These are phyloP conservation scores for Rhabdomys dilectus DNA, from an alignment of 2,113 vertebrate genomes.

Conservation along the genomic window DNA sequence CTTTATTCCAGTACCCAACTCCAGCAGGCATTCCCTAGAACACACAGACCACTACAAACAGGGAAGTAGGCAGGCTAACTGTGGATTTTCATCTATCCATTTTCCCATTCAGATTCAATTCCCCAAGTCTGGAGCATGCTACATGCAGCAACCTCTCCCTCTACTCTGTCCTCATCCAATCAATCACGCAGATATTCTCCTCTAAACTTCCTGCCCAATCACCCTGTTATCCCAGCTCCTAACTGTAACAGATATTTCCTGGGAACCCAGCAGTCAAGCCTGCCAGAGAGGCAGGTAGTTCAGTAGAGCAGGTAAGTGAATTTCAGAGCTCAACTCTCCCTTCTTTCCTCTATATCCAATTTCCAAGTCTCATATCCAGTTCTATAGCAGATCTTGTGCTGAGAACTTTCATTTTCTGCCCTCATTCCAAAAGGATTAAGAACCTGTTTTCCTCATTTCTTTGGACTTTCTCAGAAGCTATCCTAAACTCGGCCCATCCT, in stretches of 20 bases:
- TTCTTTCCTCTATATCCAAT: not conserved
- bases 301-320: not conserved
- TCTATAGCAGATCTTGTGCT: not conserved
- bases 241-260: not conserved
- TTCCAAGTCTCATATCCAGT: not conserved
- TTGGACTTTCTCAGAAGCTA: not conserved
- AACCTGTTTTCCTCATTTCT: not conserved
- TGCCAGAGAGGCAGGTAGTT: not conserved
- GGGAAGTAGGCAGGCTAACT: not conserved
- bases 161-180: not conserved
- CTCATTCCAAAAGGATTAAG: not conserved
- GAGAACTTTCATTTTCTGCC: not conserved
- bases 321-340: not conserved
- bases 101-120: not conserved
- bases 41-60: not conserved
- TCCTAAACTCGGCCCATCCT: not conserved
- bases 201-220: not conserved
- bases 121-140: not conserved
- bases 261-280: not conserved
- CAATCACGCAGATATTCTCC: not conserved
- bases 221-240: not conserved
- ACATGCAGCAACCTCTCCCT: not conserved
- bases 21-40: not conserved
- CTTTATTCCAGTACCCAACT: not conserved
- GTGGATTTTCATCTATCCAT: not conserved